Base-by-base conservation (phyloP, 2,888 invertebrate genomes). In the Autographa gamma region DNA sequence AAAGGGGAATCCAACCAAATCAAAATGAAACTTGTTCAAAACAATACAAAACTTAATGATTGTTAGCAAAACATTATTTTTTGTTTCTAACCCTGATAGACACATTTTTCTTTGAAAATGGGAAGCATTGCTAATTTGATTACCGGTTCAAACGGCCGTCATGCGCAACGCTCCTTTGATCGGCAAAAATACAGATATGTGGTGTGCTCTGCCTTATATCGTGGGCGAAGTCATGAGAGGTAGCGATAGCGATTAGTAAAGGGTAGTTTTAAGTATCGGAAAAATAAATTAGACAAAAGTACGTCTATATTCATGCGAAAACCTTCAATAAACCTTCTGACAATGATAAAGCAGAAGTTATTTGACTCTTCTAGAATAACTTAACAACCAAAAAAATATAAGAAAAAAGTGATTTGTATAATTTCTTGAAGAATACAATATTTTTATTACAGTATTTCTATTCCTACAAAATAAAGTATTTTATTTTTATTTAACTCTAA, bases 81-180 rank as follows among this genome's bases (percentile, higher is more conserved):
- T 69, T 75, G 41, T 73, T 62, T 76, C 38, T 74, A 69, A 76
- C 74, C 66, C 89, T 94, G 95, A 96, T 93, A 96, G 96, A 96
- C 96, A 96, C 92, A 94, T 96, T 96, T 96, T 96, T 96, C 92
- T 93, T 89, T 93, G 93, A 93, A 93, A 83, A 93, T 95, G 95
- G 95, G 95, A 95, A 94, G 93, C 95, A 90, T 88, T 91, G 93
- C 91, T 95, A 95, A 95, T 95, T 95, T 95, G 95, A 95, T 95
- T 95, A 95, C 92, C 92, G 92, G 93, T 93, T 95, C 95, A 95
- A 95, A 94, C 93, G 95, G 92, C 90, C 94, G 95, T 95, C 95
- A 95, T 78, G 85, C 86, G 80, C 95, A 95, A 87, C 83, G 92
- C 76, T 92, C 93, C 95, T 94, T 95, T 95, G 95, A 95, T 95